Conservation (phyloP, 2,888 invertebrate genomes). For the Caenorhabditis sp. region DNA sequence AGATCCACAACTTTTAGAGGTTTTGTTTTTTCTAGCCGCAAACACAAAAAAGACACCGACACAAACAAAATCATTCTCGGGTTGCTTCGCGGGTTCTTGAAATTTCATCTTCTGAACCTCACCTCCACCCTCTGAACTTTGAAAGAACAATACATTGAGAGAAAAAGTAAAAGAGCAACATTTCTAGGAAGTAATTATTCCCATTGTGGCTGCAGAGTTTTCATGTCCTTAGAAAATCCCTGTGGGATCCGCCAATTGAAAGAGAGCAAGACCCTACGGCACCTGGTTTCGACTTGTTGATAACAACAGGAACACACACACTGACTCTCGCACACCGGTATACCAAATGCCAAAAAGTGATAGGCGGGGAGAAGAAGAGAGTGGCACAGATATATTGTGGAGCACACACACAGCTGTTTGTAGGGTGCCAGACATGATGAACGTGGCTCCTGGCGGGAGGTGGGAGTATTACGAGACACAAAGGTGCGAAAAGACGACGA, state of each 20-base stretch:
- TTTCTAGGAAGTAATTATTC: not conserved
- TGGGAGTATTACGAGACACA: conserved; percentile 59
- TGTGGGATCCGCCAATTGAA: not conserved
- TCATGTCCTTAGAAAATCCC: conserved; percentile 7
- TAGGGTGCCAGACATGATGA: conserved; percentile 61
- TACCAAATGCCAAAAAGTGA: conserved; percentile 50
- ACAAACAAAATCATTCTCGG: conserved; percentile 4
- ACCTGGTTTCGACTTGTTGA: conserved; percentile 33
- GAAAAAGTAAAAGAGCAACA: not conserved
- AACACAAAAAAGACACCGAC: not conserved
- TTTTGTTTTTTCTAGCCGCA: conserved; percentile 16
- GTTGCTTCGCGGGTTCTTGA: not conserved
- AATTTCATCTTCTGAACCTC: conserved; percentile 12
- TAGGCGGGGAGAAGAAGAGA: conserved; percentile 35
- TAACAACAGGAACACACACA: conserved; percentile 46
- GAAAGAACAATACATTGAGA: not conserved
- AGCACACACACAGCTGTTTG: conserved; percentile 58
- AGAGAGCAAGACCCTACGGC: not conserved
- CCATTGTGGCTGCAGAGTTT: not conserved
- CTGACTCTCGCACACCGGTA: conserved; percentile 22
- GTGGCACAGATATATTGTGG: conserved; percentile 44
- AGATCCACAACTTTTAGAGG: conserved; percentile 9
- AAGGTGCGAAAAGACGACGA: conserved; percentile 65
- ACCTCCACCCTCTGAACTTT: conserved; percentile 1
- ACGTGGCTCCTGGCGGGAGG: conserved; percentile 63